Conservation (phyloP, 2,797 vertebrate species). For the Erpetoichthys calabaricus region DNA sequence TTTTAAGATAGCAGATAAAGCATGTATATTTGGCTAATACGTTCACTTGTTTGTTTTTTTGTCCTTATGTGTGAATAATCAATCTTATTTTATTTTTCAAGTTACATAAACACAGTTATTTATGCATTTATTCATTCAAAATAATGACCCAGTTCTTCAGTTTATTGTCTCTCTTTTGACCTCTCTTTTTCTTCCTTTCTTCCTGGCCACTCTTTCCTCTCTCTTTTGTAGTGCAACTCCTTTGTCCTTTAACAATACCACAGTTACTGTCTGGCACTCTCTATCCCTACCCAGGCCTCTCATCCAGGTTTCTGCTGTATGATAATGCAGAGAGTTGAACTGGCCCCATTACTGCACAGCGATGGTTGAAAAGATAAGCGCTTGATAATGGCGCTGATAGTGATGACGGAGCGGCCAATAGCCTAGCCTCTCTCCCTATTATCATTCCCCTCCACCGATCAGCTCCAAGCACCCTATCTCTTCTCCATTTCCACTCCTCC, state of each 20-base stretch:
- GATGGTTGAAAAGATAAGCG: slow-evolving; percentile 83
- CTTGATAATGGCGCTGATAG: slow-evolving; percentile 96
- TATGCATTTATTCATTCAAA: too few species aligned
- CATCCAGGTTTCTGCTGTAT: slow-evolving; percentile 86
- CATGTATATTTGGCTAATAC: too few species aligned
- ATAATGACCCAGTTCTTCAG: too few species aligned
- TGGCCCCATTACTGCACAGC: slow-evolving; percentile 96
- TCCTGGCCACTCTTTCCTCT: slow-evolving; percentile 17
- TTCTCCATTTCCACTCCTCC: slow-evolving; percentile 99
- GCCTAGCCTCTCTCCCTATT: slow-evolving; percentile 74
- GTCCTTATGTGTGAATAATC: too few species aligned
- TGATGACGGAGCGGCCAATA: slow-evolving; percentile 80
- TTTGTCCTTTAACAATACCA: slow-evolving; percentile 17
- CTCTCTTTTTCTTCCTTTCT: slow-evolving; percentile 13
- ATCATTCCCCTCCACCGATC: slow-evolving; percentile 98
- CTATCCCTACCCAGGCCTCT: slow-evolving; percentile 58
- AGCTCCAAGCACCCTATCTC: slow-evolving; percentile 86
- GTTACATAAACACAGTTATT: too few species aligned
- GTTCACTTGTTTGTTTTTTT: too few species aligned
- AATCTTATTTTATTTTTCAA: too few species aligned
- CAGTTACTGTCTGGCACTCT: slow-evolving; percentile 27
- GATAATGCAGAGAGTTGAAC: slow-evolving; percentile 99
- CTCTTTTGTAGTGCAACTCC: slow-evolving; percentile 18
- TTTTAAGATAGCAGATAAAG: too few species aligned
- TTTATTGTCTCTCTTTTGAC: neutral